Conservation (phyloP, 2,888 invertebrate genomes). For the Ceraclea dissimilis region DNA sequence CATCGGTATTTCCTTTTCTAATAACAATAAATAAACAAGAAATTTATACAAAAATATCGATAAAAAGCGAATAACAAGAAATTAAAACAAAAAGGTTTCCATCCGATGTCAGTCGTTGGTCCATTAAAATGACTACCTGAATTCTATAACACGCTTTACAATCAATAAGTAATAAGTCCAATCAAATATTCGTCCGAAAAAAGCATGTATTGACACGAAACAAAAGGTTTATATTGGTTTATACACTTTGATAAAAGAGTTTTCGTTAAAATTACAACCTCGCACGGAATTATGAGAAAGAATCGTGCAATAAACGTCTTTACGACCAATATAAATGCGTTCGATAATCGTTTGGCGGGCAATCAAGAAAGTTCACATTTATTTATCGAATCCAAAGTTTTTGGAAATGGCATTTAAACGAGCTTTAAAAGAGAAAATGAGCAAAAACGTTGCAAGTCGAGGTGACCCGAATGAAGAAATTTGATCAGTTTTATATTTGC, state of each 20-base stretch:
- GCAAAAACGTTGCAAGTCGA: slow-evolving; percentile 9
- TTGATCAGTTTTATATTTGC: slow-evolving; percentile 2
- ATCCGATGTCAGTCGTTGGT: slow-evolving; percentile 24
- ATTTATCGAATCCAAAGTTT: slow-evolving; percentile 17
- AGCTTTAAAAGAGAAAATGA: slow-evolving; percentile 6
- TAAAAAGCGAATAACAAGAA: slow-evolving; percentile 17
- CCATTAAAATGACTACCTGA: slow-evolving; percentile 27
- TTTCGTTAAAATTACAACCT: slow-evolving; percentile 14
- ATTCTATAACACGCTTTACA: slow-evolving; percentile 8
- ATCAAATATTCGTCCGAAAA: slow-evolving; percentile 4
- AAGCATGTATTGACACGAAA: too few species aligned
- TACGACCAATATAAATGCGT: slow-evolving; percentile 15
- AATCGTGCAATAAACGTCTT: slow-evolving; percentile 20
- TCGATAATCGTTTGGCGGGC: slow-evolving; percentile 17
- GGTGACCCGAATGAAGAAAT: slow-evolving; percentile 7
- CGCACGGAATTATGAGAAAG: slow-evolving; percentile 19
- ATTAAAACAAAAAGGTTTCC: slow-evolving; percentile 22
- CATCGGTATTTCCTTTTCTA: too few species aligned
- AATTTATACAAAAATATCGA: slow-evolving; percentile 5
- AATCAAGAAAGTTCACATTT: slow-evolving; percentile 18
- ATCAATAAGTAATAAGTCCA: slow-evolving; percentile 5
- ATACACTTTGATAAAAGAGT: slow-evolving; percentile 2
- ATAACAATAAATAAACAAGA: background rate
- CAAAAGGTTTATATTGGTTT: background rate
- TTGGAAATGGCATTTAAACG: slow-evolving; percentile 24